These are phyloP conservation scores for Tenthredo notha DNA, from an alignment of 2,888 invertebrate genomes.

Conservation along the genomic window DNA sequence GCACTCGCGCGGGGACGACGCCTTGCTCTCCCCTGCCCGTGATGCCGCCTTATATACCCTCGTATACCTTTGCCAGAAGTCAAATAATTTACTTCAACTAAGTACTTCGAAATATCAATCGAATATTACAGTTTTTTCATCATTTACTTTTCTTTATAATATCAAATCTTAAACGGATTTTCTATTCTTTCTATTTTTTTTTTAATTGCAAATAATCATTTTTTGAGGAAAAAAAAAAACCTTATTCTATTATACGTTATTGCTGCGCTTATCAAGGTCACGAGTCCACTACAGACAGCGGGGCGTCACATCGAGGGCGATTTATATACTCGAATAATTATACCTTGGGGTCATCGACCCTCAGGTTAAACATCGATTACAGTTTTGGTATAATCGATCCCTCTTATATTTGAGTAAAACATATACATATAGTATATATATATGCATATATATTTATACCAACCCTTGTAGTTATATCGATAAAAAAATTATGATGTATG, in stretches of 20 bases:
- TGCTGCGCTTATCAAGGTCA: constrained; percentile 4
- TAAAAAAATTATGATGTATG: not conserved
- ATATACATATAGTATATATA: too few species aligned
- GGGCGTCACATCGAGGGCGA: not conserved
- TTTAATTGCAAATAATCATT: too few species aligned
- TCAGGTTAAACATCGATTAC: not conserved
- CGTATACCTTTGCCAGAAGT: not conserved
- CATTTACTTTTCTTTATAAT: too few species aligned
- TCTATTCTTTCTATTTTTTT: too few species aligned
- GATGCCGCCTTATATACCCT: not conserved
- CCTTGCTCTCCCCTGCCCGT: constrained; percentile 25
- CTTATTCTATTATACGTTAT: too few species aligned
- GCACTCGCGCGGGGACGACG: constrained; percentile 21
- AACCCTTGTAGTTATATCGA: not conserved
- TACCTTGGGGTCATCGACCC: constrained; percentile 7
- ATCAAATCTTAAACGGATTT: too few species aligned
- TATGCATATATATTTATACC: too few species aligned
- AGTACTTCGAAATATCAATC: not conserved
- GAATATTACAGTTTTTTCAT: too few species aligned
- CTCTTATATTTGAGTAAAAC: too few species aligned
- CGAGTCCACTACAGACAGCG: not conserved
- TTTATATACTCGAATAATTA: not conserved
- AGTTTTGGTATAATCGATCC: not conserved
- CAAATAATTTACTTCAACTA: not conserved
- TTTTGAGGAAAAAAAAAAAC: too few species aligned